These are phyloP conservation scores for Branchellion lobata DNA, from an alignment of 2,888 invertebrate genomes.

Conservation along the genomic window DNA sequence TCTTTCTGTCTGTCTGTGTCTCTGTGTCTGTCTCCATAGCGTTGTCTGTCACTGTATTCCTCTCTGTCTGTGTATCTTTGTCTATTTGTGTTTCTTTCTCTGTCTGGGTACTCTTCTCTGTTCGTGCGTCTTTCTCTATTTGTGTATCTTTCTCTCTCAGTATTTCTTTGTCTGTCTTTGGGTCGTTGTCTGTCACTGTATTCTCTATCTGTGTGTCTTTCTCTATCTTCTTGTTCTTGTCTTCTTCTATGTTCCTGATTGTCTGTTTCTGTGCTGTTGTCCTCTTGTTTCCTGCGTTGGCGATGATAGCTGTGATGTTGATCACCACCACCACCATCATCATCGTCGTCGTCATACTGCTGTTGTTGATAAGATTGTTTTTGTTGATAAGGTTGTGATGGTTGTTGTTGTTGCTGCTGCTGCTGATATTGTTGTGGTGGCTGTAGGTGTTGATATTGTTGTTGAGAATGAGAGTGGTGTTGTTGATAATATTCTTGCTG, in stretches of 20 bases:
- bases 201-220: not conserved
- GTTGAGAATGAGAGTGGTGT: not conserved
- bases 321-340: not conserved
- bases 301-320: not conserved
- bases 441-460: not conserved
- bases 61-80: not conserved
- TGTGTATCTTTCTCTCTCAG: not conserved
- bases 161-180: not conserved
- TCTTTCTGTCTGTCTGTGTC: not conserved
- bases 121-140: not conserved
- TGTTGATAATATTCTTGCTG: not conserved
- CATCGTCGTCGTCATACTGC: not conserved
- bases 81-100: not conserved
- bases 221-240: not conserved
- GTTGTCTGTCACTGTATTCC: not conserved
- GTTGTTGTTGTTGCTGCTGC: no score
- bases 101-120: not conserved
- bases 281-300: not conserved
- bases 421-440: not conserved
- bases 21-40: not conserved
- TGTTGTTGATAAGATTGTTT: no score
- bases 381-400: no score
- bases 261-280: not conserved
- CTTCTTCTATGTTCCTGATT: not conserved
- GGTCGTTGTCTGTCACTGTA: not conserved